Base-by-base conservation (phyloP, 2,113 vertebrate genomes). In the Heterocephalus glaber region DNA sequence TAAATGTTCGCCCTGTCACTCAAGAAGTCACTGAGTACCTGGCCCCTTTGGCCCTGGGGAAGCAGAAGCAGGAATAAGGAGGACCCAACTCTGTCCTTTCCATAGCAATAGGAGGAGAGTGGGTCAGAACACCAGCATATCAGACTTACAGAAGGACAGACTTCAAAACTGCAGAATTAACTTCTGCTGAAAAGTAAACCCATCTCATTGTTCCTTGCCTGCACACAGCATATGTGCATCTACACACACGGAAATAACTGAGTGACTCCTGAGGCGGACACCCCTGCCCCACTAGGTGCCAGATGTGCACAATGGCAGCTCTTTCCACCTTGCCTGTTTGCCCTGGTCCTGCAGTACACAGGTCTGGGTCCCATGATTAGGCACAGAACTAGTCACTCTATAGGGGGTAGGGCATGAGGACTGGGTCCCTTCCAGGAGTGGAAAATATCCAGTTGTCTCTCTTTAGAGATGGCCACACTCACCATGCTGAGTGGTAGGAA, bases 361-460 rank as follows among this genome's bases (percentile, higher is more conserved):
- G 81, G 41, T 22, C 3, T 49, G 44, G 19, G 33, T 82, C 52
- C 52, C 44, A 56, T 65, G 70, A 77, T 33, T 16, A 30, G 49
- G 76, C 52, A 14, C 20, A n/a, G 80, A 66, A 56, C 61, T 93
- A 35, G 66, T 66, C 56, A 63, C 72, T 47, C 44, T 49, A 41
- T 61, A 41, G 41, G 28, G 41, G 4, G 1, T 63, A 88, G 81
- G 38, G 66, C 58, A 49, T 19, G 72, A 79, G 66, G 63, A 76
- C 79, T 76, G 86, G 66, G 44, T 85, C 49, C 54, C 80, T 47
- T 76, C 80, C 85, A 2, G 0, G 30, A 44, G 49, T 68, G 66
- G 87, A 95, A 92, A 94, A 70, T 13, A 44, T 65, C 94, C 80
- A 60, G 60, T 3, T 8, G 44, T 19, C 35, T 60, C 56, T 86